Evolutionary conservation across 1,140 invertebrate species (phyloP), one percentile per base, ranked within the genome.

Genomic region (Temnothorax nylanderi): DNA sequence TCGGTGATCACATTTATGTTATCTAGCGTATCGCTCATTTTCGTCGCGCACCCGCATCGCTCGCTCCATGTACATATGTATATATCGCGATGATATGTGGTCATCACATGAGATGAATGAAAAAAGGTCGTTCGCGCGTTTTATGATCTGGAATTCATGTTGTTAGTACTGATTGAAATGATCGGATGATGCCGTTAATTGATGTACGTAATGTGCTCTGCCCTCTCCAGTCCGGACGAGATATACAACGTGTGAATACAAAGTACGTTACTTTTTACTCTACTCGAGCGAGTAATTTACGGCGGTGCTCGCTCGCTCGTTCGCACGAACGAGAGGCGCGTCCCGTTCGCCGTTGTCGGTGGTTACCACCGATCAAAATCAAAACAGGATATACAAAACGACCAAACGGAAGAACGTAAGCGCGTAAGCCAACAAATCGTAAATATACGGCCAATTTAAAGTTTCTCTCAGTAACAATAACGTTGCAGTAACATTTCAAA

Each of bases 401-500:
- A 75, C 71, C 69, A 60, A 84, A 82, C 65, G 58, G 58, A 87
- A 89, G 89, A 90, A 89, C 56, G 75, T 88, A 87, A 88, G 71
- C 85, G 89, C 88, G 84, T 87, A 89, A 91, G 89, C 87, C 75
- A 86, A 90, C 85, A 89, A 90, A 88, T 92, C 69, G 72, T 88
- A 92, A 87, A 64, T 69, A 85, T 89, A 91, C 91, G 89, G 90
- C 80, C 85, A 91, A 91, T 87, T 88, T 62, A 88, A 88, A 90
- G 72, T 89, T 26, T 81, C 85, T 89, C 69, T 87, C 71, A 87
- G 65, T 69, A 69, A 93, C 84, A 92, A 89, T 91, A 85, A 92
- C 77, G 91, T 91, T 92, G 92, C 93, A 78, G 60, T 78, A 91
- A 93, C 93, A 91, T 91, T 94, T 91, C 90, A 92, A 93, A 90